Evolutionary conservation across 2,888 invertebrate genomes (phyloP).

Genomic region (Blastobasis adustella): DNA sequence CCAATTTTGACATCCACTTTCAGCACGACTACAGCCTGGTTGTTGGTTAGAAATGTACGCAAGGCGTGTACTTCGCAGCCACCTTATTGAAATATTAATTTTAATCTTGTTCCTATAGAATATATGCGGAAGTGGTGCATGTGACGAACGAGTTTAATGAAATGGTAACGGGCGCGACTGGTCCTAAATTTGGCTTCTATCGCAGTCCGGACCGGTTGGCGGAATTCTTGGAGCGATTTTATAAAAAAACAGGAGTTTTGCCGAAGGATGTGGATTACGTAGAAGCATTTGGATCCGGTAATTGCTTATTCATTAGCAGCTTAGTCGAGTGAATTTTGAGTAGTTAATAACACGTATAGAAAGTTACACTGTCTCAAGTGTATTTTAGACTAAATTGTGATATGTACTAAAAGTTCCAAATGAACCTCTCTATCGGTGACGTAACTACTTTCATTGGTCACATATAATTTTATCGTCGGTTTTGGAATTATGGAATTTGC

Average conservation of each 20-base stretch:
- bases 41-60: too few species aligned
- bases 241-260: conserved; percentile 76
- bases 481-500: background rate
- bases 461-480: background rate
- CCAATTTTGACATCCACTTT: too few species aligned
- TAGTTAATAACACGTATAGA: background rate
- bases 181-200: conserved; percentile 66
- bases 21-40: too few species aligned
- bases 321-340: background rate
- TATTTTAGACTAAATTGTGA: background rate
- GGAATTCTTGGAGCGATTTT: conserved; percentile 71
- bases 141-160: conserved; percentile 79
- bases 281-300: conserved; percentile 88
- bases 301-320: background rate
- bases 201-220: conserved; percentile 66
- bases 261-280: conserved; percentile 83
- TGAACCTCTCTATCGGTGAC: background rate
- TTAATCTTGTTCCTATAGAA: conserved; percentile 24
- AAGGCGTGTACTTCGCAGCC: too few species aligned
- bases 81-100: too few species aligned
- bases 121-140: conserved; percentile 79
- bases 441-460: background rate
- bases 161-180: conserved; percentile 55
- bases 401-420: background rate
- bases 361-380: background rate